Percentiles rank a stretch among this genome's conserved stretches.
phyloP scores from a whole-genome alignment of 2,797 vertebrate genomes.

The Esox masquinongy region DNA sequence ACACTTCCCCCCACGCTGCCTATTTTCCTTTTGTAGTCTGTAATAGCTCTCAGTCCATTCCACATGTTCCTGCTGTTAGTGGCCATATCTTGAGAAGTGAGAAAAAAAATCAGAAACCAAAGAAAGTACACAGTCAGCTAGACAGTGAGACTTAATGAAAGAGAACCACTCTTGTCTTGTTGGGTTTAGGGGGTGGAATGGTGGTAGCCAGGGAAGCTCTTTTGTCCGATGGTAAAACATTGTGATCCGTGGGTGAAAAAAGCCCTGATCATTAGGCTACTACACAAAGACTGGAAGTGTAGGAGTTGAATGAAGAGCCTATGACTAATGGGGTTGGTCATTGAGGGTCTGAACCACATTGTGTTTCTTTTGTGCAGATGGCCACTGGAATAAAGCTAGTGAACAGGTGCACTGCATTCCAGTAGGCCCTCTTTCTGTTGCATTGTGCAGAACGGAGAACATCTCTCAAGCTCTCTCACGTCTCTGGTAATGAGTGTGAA shows the following conservation, averaged over 20 bases:
- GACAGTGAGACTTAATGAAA: constrained; percentile 25
- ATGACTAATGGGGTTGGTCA: constrained; percentile 80
- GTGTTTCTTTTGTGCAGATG: constrained; percentile 70
- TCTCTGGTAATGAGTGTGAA: constrained; percentile 66
- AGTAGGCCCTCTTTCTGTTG: constrained; percentile 56
- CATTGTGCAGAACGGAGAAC: constrained; percentile 68
- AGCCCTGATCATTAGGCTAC: constrained; percentile 68
- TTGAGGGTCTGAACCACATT: constrained; percentile 75
- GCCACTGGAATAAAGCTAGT: constrained; percentile 70
- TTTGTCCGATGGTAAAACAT: constrained; percentile 75
- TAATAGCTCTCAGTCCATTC: no score
- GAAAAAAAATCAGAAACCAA: constrained; percentile 31
- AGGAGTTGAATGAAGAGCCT: constrained; percentile 67
- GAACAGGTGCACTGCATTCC: constrained; percentile 77
- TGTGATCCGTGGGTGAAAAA: constrained; percentile 75
- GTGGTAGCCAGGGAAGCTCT: constrained; percentile 25
- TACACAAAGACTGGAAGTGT: constrained; percentile 71
- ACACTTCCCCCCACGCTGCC: no score
- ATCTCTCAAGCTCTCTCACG: constrained; percentile 63
- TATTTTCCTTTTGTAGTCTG: no score
- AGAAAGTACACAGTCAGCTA: constrained; percentile 46
- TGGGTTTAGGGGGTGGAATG: constrained; percentile 54
- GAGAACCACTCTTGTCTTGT: constrained; percentile 59
- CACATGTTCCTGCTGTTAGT: no score
- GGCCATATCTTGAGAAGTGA: constrained; percentile 37